Conservation (phyloP, 2,113 vertebrate species). For the Pica pica region DNA sequence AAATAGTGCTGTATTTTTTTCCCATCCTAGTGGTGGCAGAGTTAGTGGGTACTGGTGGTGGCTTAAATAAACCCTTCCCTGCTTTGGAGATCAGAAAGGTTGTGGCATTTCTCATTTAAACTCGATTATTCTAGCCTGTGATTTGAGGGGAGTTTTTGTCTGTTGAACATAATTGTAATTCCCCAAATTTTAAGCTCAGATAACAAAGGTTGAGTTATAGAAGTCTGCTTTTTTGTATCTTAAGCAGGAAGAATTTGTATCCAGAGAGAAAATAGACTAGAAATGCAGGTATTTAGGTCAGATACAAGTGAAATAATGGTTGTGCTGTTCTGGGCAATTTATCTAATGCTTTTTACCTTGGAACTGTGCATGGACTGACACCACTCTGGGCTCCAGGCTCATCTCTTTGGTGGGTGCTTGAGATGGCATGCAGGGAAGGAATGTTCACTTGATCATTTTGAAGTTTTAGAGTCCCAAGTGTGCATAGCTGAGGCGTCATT, state of each 20-base stretch:
- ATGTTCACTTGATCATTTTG: neutral
- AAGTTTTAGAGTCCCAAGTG: neutral
- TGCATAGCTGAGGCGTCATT: neutral
- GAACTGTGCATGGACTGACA: neutral
- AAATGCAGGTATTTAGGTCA: neutral
- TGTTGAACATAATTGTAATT: neutral
- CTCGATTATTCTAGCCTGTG: fast-evolving
- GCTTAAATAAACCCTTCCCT: neutral
- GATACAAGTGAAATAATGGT: neutral
- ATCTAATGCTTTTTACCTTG: neutral
- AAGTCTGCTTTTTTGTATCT: neutral
- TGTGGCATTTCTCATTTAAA: neutral
- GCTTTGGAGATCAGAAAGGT: neutral
- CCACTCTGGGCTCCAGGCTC: neutral
- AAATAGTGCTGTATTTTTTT: neutral
- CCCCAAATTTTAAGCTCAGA: neutral
- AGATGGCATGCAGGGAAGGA: neutral
- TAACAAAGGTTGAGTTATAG: neutral
- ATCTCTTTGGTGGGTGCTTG: neutral
- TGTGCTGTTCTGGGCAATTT: neutral
- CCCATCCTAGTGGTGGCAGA: neutral
- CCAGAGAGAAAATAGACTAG: neutral
- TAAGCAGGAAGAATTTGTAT: neutral
- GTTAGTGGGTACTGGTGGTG: neutral
- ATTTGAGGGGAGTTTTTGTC: neutral